phyloP scores from a whole-genome alignment of 2,888 invertebrate species.

The Caenorhabditis sp. region DNA sequence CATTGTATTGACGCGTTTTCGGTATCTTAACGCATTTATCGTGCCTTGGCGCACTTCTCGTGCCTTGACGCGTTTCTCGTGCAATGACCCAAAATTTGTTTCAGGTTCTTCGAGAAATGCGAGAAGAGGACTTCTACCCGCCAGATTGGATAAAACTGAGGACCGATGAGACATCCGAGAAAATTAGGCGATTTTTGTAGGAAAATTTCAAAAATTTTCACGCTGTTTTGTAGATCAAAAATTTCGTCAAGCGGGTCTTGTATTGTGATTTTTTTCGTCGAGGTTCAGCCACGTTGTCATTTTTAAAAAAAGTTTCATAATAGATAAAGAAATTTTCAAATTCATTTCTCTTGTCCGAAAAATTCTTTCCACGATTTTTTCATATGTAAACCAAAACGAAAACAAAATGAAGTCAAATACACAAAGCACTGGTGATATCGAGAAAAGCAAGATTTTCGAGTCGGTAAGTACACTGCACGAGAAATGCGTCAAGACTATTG shows the following conservation, averaged over 20 bases:
- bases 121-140: conserved; percentile 63
- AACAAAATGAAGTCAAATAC: conserved; percentile 19
- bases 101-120: conserved; percentile 60
- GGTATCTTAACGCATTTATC: too few relatives aligned
- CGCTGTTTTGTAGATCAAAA: background rate
- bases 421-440: background rate
- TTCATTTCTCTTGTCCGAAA: too few relatives aligned
- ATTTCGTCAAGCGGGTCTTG: background rate
- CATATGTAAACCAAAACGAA: conserved; percentile 21
- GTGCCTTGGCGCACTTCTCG: too few relatives aligned
- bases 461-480: background rate
- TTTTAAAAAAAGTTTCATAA: background rate
- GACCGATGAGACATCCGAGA: conserved; percentile 2
- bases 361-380: conserved; percentile 8
- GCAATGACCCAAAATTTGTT: conserved; percentile 19
- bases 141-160: conserved; percentile 59
- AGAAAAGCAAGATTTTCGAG: conserved; percentile 6
- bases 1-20: too few relatives aligned
- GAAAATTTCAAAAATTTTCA: too few relatives aligned
- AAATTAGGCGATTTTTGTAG: conserved; percentile 1
- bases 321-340: background rate
- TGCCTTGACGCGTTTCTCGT: too few relatives aligned
- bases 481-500: background rate
- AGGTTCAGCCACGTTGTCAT: background rate
- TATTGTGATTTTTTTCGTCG: too few relatives aligned